Evolutionary conservation across 2,888 invertebrate species (phyloP), one percentile per base, ranked within the genome.

Genomic region (Oscheius sp.): DNA sequence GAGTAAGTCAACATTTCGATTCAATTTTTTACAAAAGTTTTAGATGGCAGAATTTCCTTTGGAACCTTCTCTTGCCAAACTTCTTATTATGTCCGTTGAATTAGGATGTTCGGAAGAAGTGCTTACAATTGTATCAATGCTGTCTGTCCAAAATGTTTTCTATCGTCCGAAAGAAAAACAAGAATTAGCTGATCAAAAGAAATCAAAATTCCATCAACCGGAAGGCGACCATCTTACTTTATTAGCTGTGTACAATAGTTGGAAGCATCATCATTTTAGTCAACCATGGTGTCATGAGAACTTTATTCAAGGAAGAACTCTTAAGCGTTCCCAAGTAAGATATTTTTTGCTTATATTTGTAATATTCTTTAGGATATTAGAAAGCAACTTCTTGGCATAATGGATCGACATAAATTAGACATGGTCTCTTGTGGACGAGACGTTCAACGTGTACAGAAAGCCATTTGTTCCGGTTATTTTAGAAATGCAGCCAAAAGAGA

Each of bases 201-300:
- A 99, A 88, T 97, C 98, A 0, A 98, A 98, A 90, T 99, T 99
- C 89, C 98, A 99, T 90, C 99, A 99, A 89, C 92, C 95, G 0
- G 99, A 99, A 89, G 99, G 99, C 0, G 99, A 99, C 89, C 99
- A 99, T 90, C 90, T 99, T 53, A 99, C 99, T 0, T 90, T 99
- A 27, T 90, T 99, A n/a, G 95, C 98, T 0, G 99, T 99, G 3
- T 99, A 96, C 89, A 99, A 99, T 89, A 96, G 97, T 64, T 99
- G 99, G 99, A 94, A 95, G 87, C 97, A 97, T 89, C 98, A 98
- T 89, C 97, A 98, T 90, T 98, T 98, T 89, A 96, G 96, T 0
- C 96, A 95, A 89, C 95, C 96, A 0, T 99, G 99, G 99, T 99
- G 99, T 89, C 98, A 96, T 88, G 98, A 99, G 89, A 99, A 99